A percentile compares a stretch with the other conserved stretches of the same genome.
These are phyloP conservation scores for Trichopoda pennipes DNA, from an alignment of 2,888 invertebrate genomes.

Conservation along the genomic window DNA sequence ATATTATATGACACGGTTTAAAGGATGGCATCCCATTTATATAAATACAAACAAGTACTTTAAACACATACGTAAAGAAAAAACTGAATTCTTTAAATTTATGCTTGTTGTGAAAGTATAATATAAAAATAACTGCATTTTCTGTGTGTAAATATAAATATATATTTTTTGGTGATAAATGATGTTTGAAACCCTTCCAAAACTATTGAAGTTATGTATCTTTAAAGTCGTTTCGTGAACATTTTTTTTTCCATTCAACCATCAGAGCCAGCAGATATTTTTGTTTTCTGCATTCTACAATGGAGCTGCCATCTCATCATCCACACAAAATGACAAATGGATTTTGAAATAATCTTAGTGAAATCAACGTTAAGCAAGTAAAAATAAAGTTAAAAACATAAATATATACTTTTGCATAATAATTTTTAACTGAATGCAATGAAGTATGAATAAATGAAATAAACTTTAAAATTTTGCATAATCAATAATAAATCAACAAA, in stretches of 20 bases:
- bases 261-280: constrained; percentile 26
- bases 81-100: constrained; percentile 23
- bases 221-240: constrained; percentile 14
- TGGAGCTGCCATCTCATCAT: constrained; percentile 29
- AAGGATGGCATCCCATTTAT: not conserved
- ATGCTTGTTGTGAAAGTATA: constrained; percentile 7
- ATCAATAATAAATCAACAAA: constrained; percentile 60
- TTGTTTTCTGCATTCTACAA: constrained; percentile 51
- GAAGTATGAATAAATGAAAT: not conserved
- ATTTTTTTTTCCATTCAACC: not conserved
- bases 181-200: constrained; percentile 61
- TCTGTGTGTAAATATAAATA: not conserved
- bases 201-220: constrained; percentile 51
- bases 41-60: not conserved
- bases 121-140: constrained; percentile 49
- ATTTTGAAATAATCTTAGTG: constrained; percentile 45
- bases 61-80: not conserved
- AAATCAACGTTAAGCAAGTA: constrained; percentile 36
- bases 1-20: not conserved
- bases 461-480: constrained; percentile 52
- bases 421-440: constrained; percentile 2
- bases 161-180: constrained; percentile 60
- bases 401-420: constrained; percentile 8
- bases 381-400: constrained; percentile 44
- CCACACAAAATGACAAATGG: constrained; percentile 62